Evolutionary conservation across 2,888 invertebrate species (phyloP).

Genomic region (Napeogenes sylphis): DNA sequence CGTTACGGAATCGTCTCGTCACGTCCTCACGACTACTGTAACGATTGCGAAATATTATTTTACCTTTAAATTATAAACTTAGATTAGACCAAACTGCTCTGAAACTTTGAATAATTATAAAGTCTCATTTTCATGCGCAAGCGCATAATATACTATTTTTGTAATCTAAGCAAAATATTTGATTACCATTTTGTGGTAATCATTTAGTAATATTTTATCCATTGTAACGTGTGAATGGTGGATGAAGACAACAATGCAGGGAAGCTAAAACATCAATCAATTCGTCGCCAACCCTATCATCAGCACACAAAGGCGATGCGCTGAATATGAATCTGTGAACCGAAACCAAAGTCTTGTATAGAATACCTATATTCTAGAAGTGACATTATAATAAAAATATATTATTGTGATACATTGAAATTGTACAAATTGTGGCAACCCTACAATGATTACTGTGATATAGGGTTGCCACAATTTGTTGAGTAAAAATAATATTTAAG

Average conservation of each 20-base stretch:
- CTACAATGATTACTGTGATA: too few species aligned
- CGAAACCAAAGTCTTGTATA: constrained; percentile 39
- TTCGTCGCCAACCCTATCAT: constrained; percentile 56
- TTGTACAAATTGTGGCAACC: too few species aligned
- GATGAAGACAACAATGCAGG: constrained; percentile 4
- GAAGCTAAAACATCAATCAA: constrained; percentile 51
- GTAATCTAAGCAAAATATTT: neutral
- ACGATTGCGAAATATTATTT: constrained; percentile 15
- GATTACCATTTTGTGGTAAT: neutral
- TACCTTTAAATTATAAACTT: constrained; percentile 20
- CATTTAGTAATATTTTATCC: neutral
- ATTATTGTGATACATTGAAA: neutral
- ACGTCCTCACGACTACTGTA: constrained; percentile 18
- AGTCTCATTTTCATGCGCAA: neutral
- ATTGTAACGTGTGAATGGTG: constrained; percentile 2
- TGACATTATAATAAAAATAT: constrained; percentile 7
- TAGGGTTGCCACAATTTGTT: too few species aligned
- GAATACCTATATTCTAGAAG: constrained; percentile 21
- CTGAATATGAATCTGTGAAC: constrained; percentile 54
- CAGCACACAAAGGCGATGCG: constrained; percentile 39
- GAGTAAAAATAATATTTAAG: neutral
- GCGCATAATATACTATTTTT: neutral
- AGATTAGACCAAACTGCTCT: too few species aligned
- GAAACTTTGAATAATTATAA: constrained; percentile 11
- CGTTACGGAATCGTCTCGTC: constrained; percentile 31